Evolutionary conservation across 2,113 vertebrate species (phyloP).

Genomic region (Phylloscopus trochiloides): DNA sequence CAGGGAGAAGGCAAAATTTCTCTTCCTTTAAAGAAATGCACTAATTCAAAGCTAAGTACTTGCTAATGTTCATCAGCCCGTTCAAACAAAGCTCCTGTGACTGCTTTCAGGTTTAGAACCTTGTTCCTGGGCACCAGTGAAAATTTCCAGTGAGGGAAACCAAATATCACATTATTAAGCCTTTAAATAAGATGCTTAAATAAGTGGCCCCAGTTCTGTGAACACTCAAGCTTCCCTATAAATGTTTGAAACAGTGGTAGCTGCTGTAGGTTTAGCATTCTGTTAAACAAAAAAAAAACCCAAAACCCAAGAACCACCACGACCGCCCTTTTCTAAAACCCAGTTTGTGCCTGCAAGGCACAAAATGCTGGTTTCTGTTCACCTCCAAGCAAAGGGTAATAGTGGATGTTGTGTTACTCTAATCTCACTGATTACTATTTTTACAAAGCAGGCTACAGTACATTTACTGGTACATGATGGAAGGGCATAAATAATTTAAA

Average conservation of each 20-base stretch:
- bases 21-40: background rate
- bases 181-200: background rate
- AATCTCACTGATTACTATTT: conserved; percentile 39
- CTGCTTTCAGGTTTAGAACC: background rate
- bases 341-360: conserved; percentile 1
- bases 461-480: conserved; percentile 24
- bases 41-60: background rate
- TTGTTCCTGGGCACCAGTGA: background rate
- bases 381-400: conserved; percentile 19
- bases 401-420: background rate
- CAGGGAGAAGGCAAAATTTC: background rate
- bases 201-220: background rate
- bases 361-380: background rate
- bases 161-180: background rate
- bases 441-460: conserved; percentile 38
- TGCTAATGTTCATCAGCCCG: background rate
- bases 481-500: conserved; percentile 65
- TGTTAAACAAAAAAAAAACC: background rate
- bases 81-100: background rate
- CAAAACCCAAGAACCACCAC: background rate
- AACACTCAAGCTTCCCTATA: background rate
- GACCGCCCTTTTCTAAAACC: background rate
- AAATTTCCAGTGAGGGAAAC: background rate
- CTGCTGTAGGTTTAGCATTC: background rate
- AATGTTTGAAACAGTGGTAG: background rate